A percentile compares a stretch with the other conserved stretches of the same genome.
phyloP scores from a whole-genome alignment of 2,888 invertebrate genomes.

The Melikaiella ostensackeni region DNA sequence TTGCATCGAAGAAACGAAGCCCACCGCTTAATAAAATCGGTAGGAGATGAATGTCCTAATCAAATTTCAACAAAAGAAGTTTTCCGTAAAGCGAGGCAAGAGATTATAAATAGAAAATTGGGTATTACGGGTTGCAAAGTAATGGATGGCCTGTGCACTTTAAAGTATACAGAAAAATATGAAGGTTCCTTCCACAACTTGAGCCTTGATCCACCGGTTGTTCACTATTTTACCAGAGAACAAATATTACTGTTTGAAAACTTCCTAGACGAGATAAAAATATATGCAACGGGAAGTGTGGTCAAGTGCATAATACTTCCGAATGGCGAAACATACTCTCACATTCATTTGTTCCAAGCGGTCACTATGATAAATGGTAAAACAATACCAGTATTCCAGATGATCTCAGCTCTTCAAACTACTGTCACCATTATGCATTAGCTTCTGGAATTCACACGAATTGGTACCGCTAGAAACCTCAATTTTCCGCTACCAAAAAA shows the following conservation, averaged over 20 bases:
- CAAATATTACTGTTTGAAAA: background rate
- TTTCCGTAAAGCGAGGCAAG: too few species aligned
- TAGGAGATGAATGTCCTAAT: too few species aligned
- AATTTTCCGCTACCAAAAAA: background rate
- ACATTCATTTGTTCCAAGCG: constrained; percentile 48
- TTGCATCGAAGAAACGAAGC: background rate
- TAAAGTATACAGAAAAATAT: too few species aligned
- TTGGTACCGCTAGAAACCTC: background rate
- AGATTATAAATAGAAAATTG: too few species aligned
- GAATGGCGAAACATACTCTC: constrained; percentile 47
- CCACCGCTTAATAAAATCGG: too few species aligned
- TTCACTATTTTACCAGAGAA: background rate
- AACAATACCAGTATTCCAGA: constrained; percentile 51
- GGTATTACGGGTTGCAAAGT: too few species aligned
- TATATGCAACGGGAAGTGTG: constrained; percentile 22
- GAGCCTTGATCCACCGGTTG: too few species aligned
- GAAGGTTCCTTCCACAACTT: too few species aligned
- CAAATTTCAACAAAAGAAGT: too few species aligned
- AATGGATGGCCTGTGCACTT: too few species aligned
- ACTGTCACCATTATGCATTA: constrained; percentile 48
- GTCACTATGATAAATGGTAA: constrained; percentile 43
- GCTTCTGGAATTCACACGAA: constrained; percentile 40
- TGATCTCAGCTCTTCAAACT: constrained; percentile 48
- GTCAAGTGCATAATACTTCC: constrained; percentile 43
- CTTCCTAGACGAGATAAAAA: background rate